Percentiles rank a stretch among this genome's conserved stretches.
These are phyloP conservation scores for Larimichthys crocea DNA, from an alignment of 2,113 vertebrate species.

Conservation along the genomic window DNA sequence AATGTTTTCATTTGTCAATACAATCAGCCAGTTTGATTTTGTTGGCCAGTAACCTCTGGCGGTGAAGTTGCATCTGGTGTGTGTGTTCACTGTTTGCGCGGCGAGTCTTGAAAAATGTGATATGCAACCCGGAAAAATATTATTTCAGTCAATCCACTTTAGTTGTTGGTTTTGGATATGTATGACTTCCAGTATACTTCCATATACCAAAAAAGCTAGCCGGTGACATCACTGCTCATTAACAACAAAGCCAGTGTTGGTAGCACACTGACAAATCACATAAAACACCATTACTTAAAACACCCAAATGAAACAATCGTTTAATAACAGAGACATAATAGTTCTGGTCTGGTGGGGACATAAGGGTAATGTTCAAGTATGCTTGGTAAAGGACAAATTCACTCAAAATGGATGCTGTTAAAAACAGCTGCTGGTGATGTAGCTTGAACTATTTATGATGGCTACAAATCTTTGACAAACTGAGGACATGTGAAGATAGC, in stretches of 20 bases:
- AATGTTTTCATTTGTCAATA: conserved; percentile 47
- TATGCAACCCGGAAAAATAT: conserved; percentile 47
- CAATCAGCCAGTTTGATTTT: conserved; percentile 33
- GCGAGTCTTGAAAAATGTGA: conserved; percentile 46
- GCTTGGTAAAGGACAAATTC: not conserved
- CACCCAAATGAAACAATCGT: not conserved
- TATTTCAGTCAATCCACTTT: conserved; percentile 57
- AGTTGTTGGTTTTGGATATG: conserved; percentile 59
- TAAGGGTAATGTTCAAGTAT: not conserved
- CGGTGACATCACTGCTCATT: conserved; percentile 32
- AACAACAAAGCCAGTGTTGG: not conserved
- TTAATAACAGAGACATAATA: not conserved
- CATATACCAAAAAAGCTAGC: not conserved
- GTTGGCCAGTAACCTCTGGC: conserved; percentile 19
- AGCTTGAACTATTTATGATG: not conserved
- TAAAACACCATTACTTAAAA: not conserved
- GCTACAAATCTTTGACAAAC: not conserved
- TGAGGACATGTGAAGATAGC: not conserved
- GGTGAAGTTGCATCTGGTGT: conserved; percentile 15
- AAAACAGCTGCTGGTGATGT: not conserved
- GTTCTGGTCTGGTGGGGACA: not conserved
- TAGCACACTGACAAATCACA: not conserved
- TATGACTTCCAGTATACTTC: not conserved
- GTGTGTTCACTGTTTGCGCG: conserved; percentile 16
- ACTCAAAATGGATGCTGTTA: not conserved